These are phyloP conservation scores for Myiothlypis coronata DNA, from an alignment of 2,797 vertebrate genomes.

Conservation along the genomic window DNA sequence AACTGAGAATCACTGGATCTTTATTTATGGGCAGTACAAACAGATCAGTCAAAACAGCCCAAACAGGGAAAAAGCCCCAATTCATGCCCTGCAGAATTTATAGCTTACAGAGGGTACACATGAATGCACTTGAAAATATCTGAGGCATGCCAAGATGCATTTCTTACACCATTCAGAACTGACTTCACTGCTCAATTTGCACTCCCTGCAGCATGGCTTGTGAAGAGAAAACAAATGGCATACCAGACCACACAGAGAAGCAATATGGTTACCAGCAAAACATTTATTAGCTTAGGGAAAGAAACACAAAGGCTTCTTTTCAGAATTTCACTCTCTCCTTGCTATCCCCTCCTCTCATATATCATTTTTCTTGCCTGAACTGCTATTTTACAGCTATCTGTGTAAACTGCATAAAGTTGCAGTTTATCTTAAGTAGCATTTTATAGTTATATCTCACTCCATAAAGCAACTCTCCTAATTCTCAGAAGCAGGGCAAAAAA, in stretches of 20 bases:
- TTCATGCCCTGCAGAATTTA: neutral
- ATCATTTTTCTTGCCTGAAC: neutral
- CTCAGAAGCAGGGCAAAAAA: neutral
- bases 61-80: neutral
- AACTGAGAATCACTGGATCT: neutral
- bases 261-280: conserved; percentile 42
- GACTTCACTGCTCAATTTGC: conserved; percentile 10
- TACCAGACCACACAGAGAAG: conserved; percentile 39
- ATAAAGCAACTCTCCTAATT: neutral
- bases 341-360: neutral
- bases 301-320: conserved; percentile 23
- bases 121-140: neutral
- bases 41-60: neutral
- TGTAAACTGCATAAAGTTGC: neutral
- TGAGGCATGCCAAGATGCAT: neutral
- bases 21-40: neutral
- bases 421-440: neutral
- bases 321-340: neutral
- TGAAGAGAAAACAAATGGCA: conserved; percentile 51
- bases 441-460: neutral
- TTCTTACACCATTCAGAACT: conserved; percentile 14
- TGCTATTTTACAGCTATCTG: neutral
- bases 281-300: conserved; percentile 31
- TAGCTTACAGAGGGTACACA: neutral
- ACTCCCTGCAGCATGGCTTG: conserved; percentile 32